phyloP scores from a whole-genome alignment of 2,113 vertebrate species.

The Xenus cinereus region DNA sequence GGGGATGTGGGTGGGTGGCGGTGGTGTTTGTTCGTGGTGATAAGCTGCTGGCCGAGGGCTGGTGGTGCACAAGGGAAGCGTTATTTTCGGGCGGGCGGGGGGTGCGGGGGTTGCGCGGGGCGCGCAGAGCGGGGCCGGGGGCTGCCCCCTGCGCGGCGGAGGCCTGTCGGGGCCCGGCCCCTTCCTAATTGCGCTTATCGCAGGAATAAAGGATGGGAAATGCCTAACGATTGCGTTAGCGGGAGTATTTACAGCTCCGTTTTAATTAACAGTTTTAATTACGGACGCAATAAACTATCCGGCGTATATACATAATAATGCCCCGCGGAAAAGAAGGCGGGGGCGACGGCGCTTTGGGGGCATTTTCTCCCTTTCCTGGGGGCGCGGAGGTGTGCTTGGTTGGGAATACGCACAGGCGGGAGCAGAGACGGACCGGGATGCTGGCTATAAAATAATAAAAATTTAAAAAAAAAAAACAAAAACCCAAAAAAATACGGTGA shows the following conservation, averaged over 20 bases:
- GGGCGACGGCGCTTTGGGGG: conserved; percentile 21
- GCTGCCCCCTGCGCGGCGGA: not conserved
- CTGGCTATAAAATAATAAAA: not conserved
- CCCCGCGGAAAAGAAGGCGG: conserved; percentile 54
- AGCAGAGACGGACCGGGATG: not conserved
- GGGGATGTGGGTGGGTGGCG: not conserved
- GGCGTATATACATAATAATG: conserved; percentile 46
- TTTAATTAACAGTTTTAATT: conserved; percentile 74
- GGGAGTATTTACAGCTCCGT: conserved; percentile 70
- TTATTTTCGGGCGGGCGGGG: not conserved
- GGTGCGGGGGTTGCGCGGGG: not conserved
- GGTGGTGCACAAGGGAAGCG: not conserved
- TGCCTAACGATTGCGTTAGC: conserved; percentile 57
- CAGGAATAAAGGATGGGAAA: conserved; percentile 57
- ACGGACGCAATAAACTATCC: conserved; percentile 53
- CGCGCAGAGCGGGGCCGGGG: not conserved
- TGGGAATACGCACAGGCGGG: not conserved
- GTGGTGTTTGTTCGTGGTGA: conserved; percentile 13
- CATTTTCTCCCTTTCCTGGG: conserved; percentile 25
- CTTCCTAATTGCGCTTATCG: conserved; percentile 65
- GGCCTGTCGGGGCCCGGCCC: conserved; percentile 40
- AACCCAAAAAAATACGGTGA: not conserved
- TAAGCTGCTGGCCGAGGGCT: not conserved
- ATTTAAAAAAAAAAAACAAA: not conserved
- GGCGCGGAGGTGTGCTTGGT: not conserved